These are phyloP conservation scores for Endotricha flammealis DNA, from an alignment of 2,888 invertebrate genomes.

Conservation along the genomic window DNA sequence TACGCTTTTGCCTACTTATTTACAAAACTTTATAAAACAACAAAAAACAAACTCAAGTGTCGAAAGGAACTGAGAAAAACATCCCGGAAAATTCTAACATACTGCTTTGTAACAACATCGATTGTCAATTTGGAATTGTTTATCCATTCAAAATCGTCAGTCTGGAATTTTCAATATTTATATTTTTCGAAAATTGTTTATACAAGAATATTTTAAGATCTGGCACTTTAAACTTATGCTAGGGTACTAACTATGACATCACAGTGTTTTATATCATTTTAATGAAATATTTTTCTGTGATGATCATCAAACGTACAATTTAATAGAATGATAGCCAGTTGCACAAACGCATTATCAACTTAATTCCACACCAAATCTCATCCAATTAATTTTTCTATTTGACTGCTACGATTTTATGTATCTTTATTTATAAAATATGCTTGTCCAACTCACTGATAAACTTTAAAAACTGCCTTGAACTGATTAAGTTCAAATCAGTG, in stretches of 20 bases:
- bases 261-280: conserved; percentile 34
- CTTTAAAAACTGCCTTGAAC: not conserved
- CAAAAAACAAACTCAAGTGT: not conserved
- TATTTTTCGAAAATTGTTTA: not conserved
- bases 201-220: conserved; percentile 25
- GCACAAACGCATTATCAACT: too few relatives aligned
- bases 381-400: too few relatives aligned
- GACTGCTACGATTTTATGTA: too few relatives aligned
- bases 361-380: too few relatives aligned
- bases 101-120: too few relatives aligned
- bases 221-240: conserved; percentile 67
- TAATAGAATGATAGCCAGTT: too few relatives aligned
- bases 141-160: too few relatives aligned
- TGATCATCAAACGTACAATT: conserved; percentile 9
- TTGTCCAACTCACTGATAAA: too few relatives aligned
- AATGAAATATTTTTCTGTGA: conserved; percentile 16
- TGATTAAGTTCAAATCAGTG: not conserved
- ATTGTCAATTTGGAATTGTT: too few relatives aligned
- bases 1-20: conserved; percentile 2
- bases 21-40: not conserved
- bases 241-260: conserved; percentile 46
- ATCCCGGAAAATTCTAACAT: too few relatives aligned
- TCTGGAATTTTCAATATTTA: not conserved
- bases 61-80: conserved; percentile 6
- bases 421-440: too few relatives aligned